Evolutionary conservation across 1,140 invertebrate genomes (phyloP).

Genomic region (Adoxophyes honmai): DNA sequence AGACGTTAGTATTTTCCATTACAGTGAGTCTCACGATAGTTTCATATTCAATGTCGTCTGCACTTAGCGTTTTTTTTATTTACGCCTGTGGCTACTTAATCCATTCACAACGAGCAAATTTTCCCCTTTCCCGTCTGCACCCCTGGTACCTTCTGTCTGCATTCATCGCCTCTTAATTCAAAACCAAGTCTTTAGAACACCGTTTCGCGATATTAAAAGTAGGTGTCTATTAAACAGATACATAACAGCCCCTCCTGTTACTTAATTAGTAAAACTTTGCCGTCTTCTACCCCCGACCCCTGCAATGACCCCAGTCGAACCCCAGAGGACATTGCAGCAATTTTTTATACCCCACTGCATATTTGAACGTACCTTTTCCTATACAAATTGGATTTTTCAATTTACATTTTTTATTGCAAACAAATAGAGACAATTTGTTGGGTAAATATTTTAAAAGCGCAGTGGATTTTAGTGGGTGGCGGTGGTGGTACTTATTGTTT

Average conservation of each 20-base stretch:
- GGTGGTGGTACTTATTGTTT: too few species aligned
- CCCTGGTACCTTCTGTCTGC: not conserved
- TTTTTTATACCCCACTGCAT: constrained; percentile 39
- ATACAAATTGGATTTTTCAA: constrained; percentile 38
- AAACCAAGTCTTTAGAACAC: not conserved
- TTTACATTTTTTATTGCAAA: constrained; percentile 42
- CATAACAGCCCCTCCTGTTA: constrained; percentile 1
- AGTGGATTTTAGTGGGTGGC: too few species aligned
- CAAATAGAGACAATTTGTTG: constrained; percentile 21
- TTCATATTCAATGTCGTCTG: too few species aligned
- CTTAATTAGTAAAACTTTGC: constrained; percentile 10
- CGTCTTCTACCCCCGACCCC: not conserved
- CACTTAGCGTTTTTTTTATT: too few species aligned
- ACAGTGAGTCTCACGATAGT: too few species aligned
- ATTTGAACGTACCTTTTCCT: constrained; percentile 34
- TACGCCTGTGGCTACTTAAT: too few species aligned
- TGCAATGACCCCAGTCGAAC: not conserved
- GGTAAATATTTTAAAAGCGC: too few species aligned
- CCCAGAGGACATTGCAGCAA: constrained; percentile 27
- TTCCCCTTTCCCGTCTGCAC: too few species aligned
- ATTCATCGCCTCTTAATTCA: constrained; percentile 8
- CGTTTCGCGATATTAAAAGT: not conserved
- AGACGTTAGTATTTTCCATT: too few species aligned
- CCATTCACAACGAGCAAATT: too few species aligned
- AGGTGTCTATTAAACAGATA: constrained; percentile 11